A percentile compares a stretch with the other conserved stretches of the same genome.
Conservation (phyloP, 2,113 vertebrate species). For the Chaenogobius annularis region DNA sequence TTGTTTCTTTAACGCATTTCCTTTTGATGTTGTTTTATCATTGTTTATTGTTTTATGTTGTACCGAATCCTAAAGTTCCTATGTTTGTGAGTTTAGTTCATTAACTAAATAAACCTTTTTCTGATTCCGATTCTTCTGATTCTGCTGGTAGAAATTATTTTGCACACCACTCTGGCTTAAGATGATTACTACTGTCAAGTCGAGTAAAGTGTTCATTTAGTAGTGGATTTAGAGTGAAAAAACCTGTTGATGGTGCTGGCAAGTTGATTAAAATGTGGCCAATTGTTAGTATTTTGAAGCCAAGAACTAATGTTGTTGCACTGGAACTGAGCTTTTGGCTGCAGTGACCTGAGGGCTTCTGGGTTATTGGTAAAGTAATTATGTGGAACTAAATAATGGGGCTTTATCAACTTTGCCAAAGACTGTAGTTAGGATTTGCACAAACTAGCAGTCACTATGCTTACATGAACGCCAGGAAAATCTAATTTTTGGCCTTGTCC, state of each 20-base stretch:
- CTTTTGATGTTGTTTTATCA: no score
- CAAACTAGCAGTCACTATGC: not conserved
- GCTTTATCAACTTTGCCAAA: slow-evolving; percentile 33
- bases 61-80: no score
- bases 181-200: slow-evolving; percentile 15
- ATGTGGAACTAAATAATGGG: slow-evolving; percentile 70
- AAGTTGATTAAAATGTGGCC: slow-evolving; percentile 60
- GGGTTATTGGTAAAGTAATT: slow-evolving; percentile 72
- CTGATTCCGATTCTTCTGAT: no score
- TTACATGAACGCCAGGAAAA: not conserved
- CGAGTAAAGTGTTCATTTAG: slow-evolving; percentile 25
- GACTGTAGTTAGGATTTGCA: slow-evolving; percentile 33
- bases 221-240: slow-evolving; percentile 41
- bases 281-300: slow-evolving; percentile 59
- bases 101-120: no score
- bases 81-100: no score
- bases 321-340: slow-evolving; percentile 56
- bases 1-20: no score
- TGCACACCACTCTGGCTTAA: slow-evolving; percentile 1
- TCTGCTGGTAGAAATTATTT: not conserved
- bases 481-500: not conserved
- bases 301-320: slow-evolving; percentile 33
- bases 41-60: no score
- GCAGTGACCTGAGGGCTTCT: slow-evolving; percentile 45
- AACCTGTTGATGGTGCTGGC: slow-evolving; percentile 37